A percentile compares a stretch with the other conserved stretches of the same genome.
phyloP scores from a whole-genome alignment of 1,140 invertebrate genomes.

The Anoplolepis gracilipes region DNA sequence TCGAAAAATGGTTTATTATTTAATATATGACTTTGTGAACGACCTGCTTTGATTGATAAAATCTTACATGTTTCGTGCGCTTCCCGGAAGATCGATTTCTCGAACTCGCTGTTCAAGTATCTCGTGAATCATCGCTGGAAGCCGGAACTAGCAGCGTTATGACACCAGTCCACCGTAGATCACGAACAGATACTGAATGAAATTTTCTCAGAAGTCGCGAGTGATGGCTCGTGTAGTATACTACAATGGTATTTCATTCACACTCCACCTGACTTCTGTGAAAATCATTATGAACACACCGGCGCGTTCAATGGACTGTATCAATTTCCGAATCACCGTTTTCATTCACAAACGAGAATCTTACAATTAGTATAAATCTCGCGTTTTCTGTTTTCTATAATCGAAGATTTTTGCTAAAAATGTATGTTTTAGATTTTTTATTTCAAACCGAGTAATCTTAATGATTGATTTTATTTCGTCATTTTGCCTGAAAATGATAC shows the following conservation, averaged over 20 bases:
- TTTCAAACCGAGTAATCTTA: neutral
- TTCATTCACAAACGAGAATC: neutral
- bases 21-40: neutral
- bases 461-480: neutral
- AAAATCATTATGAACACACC: slow-evolving; percentile 35
- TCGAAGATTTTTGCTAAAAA: neutral
- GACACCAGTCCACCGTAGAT: slow-evolving; percentile 43
- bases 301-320: neutral
- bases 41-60: neutral
- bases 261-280: slow-evolving; percentile 46
- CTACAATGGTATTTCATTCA: slow-evolving; percentile 42
- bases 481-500: neutral
- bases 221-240: slow-evolving; percentile 26
- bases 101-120: slow-evolving; percentile 42
- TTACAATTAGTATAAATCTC: neutral
- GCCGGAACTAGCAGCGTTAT: slow-evolving; percentile 63
- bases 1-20: too few species aligned
- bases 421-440: neutral
- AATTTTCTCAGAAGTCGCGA: slow-evolving; percentile 69
- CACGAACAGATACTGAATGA: slow-evolving; percentile 67
- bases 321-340: neutral
- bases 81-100: slow-evolving; percentile 61
- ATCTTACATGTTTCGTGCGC: slow-evolving; percentile 20
- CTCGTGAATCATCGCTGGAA: slow-evolving; percentile 71
- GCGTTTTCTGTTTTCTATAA: neutral